Percentiles rank a stretch among this genome's conserved stretches.
phyloP scores from a whole-genome alignment of 2,113 vertebrate genomes.

The Galemys pyrenaicus region DNA sequence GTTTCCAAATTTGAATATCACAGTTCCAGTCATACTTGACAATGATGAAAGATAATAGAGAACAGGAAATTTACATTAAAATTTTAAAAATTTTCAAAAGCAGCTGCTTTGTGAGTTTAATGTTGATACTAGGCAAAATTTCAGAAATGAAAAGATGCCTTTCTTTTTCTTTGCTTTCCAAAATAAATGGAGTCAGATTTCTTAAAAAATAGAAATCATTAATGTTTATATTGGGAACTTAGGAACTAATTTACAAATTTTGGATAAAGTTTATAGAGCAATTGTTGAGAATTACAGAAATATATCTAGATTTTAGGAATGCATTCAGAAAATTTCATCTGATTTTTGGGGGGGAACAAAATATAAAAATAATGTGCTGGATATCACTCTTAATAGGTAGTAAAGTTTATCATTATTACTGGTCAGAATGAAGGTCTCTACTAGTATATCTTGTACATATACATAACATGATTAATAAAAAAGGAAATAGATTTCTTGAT shows the following conservation, averaged over 20 bases:
- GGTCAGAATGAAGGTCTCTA: background rate
- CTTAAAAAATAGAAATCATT: background rate
- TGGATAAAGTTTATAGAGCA: background rate
- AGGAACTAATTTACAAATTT: background rate
- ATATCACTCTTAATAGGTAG: background rate
- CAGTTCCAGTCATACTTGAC: background rate
- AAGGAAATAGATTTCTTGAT: background rate
- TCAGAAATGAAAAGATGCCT: background rate
- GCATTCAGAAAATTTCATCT: background rate
- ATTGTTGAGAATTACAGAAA: background rate
- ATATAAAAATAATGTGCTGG: background rate
- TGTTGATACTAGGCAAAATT: background rate
- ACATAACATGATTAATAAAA: background rate
- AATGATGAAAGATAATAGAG: background rate
- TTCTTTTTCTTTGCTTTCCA: background rate
- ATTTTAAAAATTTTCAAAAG: background rate
- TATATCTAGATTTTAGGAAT: background rate
- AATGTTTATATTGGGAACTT: background rate
- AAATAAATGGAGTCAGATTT: background rate
- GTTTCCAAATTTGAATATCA: background rate
- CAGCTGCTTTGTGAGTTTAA: background rate
- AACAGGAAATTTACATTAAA: background rate
- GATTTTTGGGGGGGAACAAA: no score
- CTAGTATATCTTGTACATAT: background rate
- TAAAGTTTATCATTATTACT: background rate